A percentile compares a stretch with the other conserved stretches of the same genome.
Conservation (phyloP, 2,797 vertebrate species). For the Cossypha polioptera region DNA sequence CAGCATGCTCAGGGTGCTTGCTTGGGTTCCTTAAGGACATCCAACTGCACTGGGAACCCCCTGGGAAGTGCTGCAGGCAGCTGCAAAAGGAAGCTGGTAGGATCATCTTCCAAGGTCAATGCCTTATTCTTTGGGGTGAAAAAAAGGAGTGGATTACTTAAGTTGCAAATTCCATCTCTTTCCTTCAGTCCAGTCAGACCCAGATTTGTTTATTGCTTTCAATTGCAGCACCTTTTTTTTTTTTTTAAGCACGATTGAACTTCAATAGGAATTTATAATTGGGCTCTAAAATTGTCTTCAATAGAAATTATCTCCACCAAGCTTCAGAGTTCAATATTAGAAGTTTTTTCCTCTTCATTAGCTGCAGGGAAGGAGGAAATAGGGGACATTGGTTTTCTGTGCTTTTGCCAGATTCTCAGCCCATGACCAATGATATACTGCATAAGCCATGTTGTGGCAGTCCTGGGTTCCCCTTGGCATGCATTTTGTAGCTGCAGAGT, state of each 20-base stretch:
- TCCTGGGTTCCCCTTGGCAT: no score
- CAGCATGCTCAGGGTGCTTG: background rate
- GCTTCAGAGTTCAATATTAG: background rate
- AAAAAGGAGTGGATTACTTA: background rate
- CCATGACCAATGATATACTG: background rate
- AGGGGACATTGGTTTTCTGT: background rate
- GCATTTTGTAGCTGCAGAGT: no score
- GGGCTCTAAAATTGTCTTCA: conserved; percentile 47
- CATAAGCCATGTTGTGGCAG: no score
- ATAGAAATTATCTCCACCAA: conserved; percentile 9
- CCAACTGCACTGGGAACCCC: background rate
- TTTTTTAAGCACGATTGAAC: conserved; percentile 9
- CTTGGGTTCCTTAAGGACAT: background rate
- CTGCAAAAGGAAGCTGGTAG: background rate
- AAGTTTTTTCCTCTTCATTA: conserved; percentile 9
- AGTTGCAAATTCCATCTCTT: background rate
- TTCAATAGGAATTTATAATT: conserved; percentile 50
- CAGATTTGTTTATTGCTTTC: conserved; percentile 21
- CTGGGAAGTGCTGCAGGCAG: background rate
- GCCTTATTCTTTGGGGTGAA: background rate
- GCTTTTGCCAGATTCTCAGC: background rate
- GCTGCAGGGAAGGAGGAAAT: background rate
- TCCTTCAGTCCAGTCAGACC: background rate
- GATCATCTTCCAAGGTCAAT: background rate
- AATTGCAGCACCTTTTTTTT: background rate